Base-by-base conservation (phyloP, 1,140 invertebrate genomes). In the Drosophila quadrilineata region DNA sequence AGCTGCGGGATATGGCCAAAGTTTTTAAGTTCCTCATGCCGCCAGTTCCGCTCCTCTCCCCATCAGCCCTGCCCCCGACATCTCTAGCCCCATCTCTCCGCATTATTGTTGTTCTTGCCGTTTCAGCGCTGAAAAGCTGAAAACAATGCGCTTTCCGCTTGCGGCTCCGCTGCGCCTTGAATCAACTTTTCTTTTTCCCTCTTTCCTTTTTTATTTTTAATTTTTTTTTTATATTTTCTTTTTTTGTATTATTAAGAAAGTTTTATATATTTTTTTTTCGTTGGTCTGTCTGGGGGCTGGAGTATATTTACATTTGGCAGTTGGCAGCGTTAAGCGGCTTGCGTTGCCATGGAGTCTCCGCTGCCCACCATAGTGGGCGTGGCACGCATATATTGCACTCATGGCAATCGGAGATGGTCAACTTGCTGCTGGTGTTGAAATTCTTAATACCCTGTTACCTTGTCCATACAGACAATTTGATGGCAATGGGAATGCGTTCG, bases 281-380 rank as follows among this genome's bases (percentile, higher is more conserved):
- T 72, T 60, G 76, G 68, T 59, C 59, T 43, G 40, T 35, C 46
- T 38, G 28, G 45, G 75, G 70, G 70, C 60, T 76, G 68, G 77
- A 84, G 77, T 76, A 84, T 84, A 82, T 82, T 82, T 82, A 82
- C 76, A 82, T 82, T 82, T 84, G 76, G 76, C 76, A 82, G 76
- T 82, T 70, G 77, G 77, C 69, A 76, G 76, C 77, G 76, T 82
- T 82, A 82, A 82, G 76, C 76, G 68, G 76, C 76, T 82, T 82
- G 76, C 52, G 76, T 82, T 82, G 59, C 76, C 66, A 84, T 71
- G 69, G 73, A 38, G 46, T 8, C 66, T 28, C 29, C 10, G 35
- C 50, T 24, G 21, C 2, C 9, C 29, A 29, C 31, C n/a, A 36
- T 12, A 54, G 62, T 16, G 43, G 33, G 49, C 33, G 21, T 26